Evolutionary conservation across 2,888 invertebrate genomes (phyloP), one percentile per base, ranked within the genome.

Genomic region (Apoda limacodes): DNA sequence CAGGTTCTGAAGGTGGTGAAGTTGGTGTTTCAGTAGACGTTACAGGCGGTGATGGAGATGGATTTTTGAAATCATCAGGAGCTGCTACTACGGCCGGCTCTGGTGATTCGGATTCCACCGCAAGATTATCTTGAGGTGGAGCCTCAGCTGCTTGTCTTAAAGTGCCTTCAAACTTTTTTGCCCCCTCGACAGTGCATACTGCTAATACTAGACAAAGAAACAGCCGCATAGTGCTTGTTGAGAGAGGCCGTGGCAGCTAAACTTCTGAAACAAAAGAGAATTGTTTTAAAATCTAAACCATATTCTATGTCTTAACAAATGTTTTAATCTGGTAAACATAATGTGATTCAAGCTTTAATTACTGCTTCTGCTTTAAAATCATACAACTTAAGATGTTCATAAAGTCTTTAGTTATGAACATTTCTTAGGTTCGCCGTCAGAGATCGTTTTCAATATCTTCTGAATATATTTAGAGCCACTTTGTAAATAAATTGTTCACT

Each of bases 111-210:
- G 80, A 68, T 47, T 80, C 81, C 30, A 78, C 63, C 24, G 76
- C 76, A 31, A 78, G 53, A 45, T 81, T 81, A 37, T 81, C 80
- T 50, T 81, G 80, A 11, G 75, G 65, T 22, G 82, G 82, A 31
- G 82, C 78, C 37, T 74, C 82, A 28, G 67, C 78, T 35, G 78
- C 78, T 35, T 74, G 71, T 53, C 78, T 60, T 40, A 80, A 55
- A 30, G 75, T 72, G 38, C 76, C 75, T 50, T 75, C 78, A 39
- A 80, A 80, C 48, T 72, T 76, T 56, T 76, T 78, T 26, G 78
- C 76, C 36, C 70, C 80, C 27, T 76, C 72, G 10, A 58, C 78
- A 43, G 72, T 70, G 48, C 59, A 75, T 45, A 60, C 72, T 50
- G 74, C 60, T 60, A 78, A 56, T 54, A 75, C 53, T 56, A 80